Percentiles rank a stretch among this genome's conserved stretches.
Conservation (phyloP, 2,888 invertebrate species). For the Dione vanillae region DNA sequence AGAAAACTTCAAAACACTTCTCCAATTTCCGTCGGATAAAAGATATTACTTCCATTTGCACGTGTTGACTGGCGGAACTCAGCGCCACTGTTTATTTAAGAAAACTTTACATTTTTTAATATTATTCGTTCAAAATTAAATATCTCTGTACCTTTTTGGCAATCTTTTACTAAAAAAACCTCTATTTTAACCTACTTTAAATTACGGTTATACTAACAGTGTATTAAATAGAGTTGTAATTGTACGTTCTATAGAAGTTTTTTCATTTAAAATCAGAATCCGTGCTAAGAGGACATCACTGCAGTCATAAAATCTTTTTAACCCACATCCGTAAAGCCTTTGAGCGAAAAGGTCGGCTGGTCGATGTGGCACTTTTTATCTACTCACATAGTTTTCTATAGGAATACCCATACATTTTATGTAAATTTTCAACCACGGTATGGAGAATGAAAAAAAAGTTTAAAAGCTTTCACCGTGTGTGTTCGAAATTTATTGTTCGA, state of each 20-base stretch:
- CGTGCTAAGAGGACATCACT: constrained; percentile 21
- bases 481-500: too few relatives aligned
- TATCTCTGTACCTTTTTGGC: too few relatives aligned
- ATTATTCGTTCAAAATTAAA: too few relatives aligned
- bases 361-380: constrained; percentile 41
- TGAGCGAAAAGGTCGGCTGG: constrained; percentile 38
- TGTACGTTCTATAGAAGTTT: background rate
- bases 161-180: background rate
- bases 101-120: too few relatives aligned
- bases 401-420: constrained; percentile 8
- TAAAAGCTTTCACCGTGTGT: too few relatives aligned
- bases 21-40: too few relatives aligned
- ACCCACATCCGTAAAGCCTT: constrained; percentile 36
- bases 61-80: too few relatives aligned
- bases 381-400: constrained; percentile 30
- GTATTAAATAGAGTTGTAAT: background rate
- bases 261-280: constrained; percentile 11
- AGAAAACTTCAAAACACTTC: too few relatives aligned
- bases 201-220: background rate
- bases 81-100: too few relatives aligned
- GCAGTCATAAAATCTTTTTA: constrained; percentile 34
- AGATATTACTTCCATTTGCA: too few relatives aligned
- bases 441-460: too few relatives aligned
- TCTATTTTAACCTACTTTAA: background rate
- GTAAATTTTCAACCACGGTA: too few relatives aligned